These are phyloP conservation scores for Chionis minor DNA, from an alignment of 2,113 vertebrate genomes.

Conservation along the genomic window DNA sequence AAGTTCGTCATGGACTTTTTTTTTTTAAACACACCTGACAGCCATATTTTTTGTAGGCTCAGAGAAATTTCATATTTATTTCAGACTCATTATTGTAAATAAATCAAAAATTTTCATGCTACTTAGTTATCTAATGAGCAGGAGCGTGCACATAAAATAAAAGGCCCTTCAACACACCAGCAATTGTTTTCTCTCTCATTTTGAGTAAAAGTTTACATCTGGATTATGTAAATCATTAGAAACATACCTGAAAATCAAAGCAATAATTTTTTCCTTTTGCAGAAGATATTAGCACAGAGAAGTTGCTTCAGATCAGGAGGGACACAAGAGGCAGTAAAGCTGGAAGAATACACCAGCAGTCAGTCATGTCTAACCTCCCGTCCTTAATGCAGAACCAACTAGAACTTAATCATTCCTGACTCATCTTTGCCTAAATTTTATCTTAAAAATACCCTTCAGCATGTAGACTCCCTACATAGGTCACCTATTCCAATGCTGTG, in stretches of 20 bases:
- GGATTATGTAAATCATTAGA: not conserved
- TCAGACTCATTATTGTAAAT: slow-evolving; percentile 48
- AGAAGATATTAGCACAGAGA: not conserved
- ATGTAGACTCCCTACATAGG: not conserved
- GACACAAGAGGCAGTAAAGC: not conserved
- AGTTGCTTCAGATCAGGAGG: not conserved
- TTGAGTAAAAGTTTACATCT: not conserved
- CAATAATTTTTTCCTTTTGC: not conserved
- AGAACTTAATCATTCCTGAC: not conserved
- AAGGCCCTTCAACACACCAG: not conserved
- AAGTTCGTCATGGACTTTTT: not conserved
- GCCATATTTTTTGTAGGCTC: not conserved
- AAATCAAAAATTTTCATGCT: not conserved
- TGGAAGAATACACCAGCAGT: not conserved
- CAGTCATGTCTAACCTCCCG: not conserved
- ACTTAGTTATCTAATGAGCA: not conserved
- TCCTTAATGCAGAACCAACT: not conserved
- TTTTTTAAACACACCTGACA: slow-evolving; percentile 30
- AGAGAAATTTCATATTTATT: slow-evolving; percentile 38
- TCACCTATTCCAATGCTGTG: not conserved
- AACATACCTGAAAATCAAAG: not conserved
- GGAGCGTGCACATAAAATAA: not conserved
- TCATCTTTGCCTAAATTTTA: not conserved
- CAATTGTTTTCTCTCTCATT: not conserved
- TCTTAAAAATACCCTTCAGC: not conserved